phyloP scores from a whole-genome alignment of 2,797 vertebrate genomes.

The Microtus obscurus region DNA sequence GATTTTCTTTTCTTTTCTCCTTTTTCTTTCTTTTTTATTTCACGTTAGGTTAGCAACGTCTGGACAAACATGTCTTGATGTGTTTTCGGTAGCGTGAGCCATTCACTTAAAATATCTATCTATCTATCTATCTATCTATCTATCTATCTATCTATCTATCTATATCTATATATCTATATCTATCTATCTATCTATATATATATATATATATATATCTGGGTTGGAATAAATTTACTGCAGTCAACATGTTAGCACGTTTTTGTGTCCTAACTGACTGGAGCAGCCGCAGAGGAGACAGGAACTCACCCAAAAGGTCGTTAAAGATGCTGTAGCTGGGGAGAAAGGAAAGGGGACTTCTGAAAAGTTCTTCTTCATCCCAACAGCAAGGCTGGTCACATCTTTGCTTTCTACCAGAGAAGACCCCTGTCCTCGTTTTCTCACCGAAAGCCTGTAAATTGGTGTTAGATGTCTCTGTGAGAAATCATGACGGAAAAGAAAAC shows the following conservation, averaged over 20 bases:
- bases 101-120: neutral
- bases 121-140: too few relatives aligned
- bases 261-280: constrained; percentile 86
- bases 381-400: constrained; percentile 90
- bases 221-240: constrained; percentile 51
- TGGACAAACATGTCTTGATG: constrained; percentile 4
- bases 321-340: constrained; percentile 85
- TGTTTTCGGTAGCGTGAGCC: constrained; percentile 58
- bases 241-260: constrained; percentile 74
- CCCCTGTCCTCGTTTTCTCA: constrained; percentile 73
- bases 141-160: too few relatives aligned
- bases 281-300: constrained; percentile 88
- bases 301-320: constrained; percentile 88
- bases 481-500: constrained; percentile 60
- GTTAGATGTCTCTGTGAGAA: constrained; percentile 78
- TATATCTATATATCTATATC: too few relatives aligned
- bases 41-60: neutral
- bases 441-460: constrained; percentile 80
- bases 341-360: constrained; percentile 88
- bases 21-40: neutral
- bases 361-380: constrained; percentile 88
- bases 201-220: too few relatives aligned
- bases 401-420: constrained; percentile 81
- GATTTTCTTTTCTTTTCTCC: neutral
- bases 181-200: too few relatives aligned